Percentiles rank a stretch among this genome's conserved stretches.
Evolutionary conservation across 30 jellyfish, hydroid and myxozoan species (phyloP).

Genomic region (Morbakka virulenta): DNA sequence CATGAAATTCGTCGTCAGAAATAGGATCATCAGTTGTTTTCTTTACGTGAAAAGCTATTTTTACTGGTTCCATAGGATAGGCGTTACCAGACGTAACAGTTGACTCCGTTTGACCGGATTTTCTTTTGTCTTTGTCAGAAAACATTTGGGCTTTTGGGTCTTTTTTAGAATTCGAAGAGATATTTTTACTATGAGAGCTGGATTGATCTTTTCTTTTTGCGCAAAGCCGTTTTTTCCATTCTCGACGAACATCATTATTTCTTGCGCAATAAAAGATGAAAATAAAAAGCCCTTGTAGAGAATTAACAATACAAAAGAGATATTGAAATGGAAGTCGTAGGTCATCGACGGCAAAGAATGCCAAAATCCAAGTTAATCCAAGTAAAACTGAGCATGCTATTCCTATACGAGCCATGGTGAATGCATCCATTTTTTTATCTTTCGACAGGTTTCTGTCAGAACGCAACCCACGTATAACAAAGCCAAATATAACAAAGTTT

Average conservation of each 20-base stretch:
- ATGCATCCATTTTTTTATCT: slow-evolving; percentile 33
- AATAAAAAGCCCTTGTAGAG: slow-evolving; percentile 71
- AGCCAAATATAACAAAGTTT: slow-evolving; percentile 33
- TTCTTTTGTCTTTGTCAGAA: too few relatives aligned
- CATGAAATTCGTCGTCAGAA: too few relatives aligned
- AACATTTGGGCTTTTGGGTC: too few relatives aligned
- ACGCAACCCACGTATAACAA: slow-evolving; percentile 38
- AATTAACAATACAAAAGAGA: slow-evolving; percentile 56
- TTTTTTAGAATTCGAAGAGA: too few relatives aligned
- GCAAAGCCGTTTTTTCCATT: slow-evolving; percentile 29
- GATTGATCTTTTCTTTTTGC: not conserved
- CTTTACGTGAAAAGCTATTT: too few relatives aligned
- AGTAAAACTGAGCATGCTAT: slow-evolving; percentile 70
- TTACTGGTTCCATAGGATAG: too few relatives aligned
- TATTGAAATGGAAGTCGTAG: slow-evolving; percentile 52
- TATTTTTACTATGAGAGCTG: too few relatives aligned
- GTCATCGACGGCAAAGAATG: slow-evolving; percentile 68
- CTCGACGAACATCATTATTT: slow-evolving; percentile 38
- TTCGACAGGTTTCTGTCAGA: slow-evolving; percentile 19
- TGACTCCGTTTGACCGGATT: too few relatives aligned
- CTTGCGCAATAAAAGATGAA: slow-evolving; percentile 59
- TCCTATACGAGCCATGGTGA: slow-evolving; percentile 37
- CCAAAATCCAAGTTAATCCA: slow-evolving; percentile 74
- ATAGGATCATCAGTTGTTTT: too few relatives aligned
- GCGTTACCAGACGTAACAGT: too few relatives aligned